Conservation (phyloP, 2,888 invertebrate species). For the Hirtodrosophila trivittata region DNA sequence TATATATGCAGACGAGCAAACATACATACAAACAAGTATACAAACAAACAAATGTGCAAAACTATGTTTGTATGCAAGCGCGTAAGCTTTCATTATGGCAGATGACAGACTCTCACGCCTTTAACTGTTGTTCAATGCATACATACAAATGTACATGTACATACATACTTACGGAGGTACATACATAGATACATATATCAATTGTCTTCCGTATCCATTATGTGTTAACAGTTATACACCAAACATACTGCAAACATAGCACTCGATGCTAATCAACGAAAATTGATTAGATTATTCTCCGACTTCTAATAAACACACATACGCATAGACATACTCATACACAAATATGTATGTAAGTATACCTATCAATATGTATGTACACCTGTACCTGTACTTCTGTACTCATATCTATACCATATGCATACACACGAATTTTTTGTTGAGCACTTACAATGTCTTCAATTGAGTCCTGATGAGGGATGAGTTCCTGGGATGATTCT, state of each 20-base stretch:
- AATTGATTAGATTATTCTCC: constrained; percentile 43
- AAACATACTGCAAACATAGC: constrained; percentile 9
- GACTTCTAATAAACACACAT: constrained; percentile 20
- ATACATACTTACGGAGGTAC: neutral
- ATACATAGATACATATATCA: neutral
- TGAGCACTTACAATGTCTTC: constrained; percentile 63
- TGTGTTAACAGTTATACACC: constrained; percentile 24
- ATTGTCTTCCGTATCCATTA: constrained; percentile 36
- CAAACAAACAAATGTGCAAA: no score
- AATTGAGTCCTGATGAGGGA: constrained; percentile 14
- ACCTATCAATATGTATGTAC: constrained; percentile 1
- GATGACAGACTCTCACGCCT: no score
- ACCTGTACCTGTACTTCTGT: no score
- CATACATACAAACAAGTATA: constrained; percentile 2
- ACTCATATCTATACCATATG: no score
- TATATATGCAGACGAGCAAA: no score
- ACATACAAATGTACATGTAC: neutral
- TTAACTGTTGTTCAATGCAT: no score
- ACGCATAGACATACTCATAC: neutral
- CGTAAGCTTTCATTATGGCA: no score
- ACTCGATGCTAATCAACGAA: constrained; percentile 25
- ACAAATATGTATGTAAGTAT: no score
- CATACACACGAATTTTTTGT: no score
- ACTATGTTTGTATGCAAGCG: no score
- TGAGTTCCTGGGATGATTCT: neutral